These are phyloP conservation scores for Sericinus montela DNA, from an alignment of 2,888 invertebrate genomes.

Conservation along the genomic window DNA sequence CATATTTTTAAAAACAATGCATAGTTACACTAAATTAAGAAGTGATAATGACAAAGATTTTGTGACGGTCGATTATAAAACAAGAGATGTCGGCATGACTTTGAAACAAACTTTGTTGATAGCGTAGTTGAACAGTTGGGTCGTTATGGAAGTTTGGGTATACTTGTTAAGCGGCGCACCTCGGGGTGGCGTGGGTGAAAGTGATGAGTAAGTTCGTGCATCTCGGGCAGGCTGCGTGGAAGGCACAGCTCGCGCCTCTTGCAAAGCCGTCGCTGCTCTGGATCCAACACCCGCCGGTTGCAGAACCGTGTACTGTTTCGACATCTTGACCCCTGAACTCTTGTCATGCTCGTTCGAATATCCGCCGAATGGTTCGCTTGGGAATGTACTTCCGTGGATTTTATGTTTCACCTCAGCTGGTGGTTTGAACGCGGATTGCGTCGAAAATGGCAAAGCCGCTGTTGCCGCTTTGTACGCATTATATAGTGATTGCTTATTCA, in stretches of 20 bases:
- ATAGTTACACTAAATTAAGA: background rate
- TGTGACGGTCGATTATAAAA: background rate
- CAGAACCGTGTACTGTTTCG: slow-evolving; percentile 92
- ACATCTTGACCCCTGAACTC: slow-evolving; percentile 61
- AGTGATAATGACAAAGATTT: background rate
- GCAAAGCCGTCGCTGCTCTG: slow-evolving; percentile 88
- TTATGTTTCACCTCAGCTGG: slow-evolving; percentile 83
- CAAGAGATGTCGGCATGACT: slow-evolving; percentile 37
- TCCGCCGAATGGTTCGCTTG: slow-evolving; percentile 87
- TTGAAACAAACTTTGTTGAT: slow-evolving; percentile 74
- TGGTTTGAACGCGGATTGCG: slow-evolving; percentile 89
- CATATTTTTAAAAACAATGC: background rate
- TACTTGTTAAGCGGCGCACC: slow-evolving; percentile 73
- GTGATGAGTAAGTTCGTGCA: slow-evolving; percentile 67
- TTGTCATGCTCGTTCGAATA: slow-evolving; percentile 80
- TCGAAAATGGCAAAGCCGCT: slow-evolving; percentile 82
- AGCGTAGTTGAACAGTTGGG: slow-evolving; percentile 62
- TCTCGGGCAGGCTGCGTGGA: slow-evolving; percentile 73
- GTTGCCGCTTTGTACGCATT: slow-evolving; percentile 77
- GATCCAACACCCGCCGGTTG: slow-evolving; percentile 91
- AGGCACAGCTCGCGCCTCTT: slow-evolving; percentile 83
- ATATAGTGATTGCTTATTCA: slow-evolving; percentile 76
- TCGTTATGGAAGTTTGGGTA: slow-evolving; percentile 72
- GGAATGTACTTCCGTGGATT: slow-evolving; percentile 56
- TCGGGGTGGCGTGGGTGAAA: slow-evolving; percentile 88